A percentile compares a stretch with the other conserved stretches of the same genome.
Evolutionary conservation across 2,113 vertebrate genomes (phyloP).

Genomic region (Acrocephalus arundinaceus): DNA sequence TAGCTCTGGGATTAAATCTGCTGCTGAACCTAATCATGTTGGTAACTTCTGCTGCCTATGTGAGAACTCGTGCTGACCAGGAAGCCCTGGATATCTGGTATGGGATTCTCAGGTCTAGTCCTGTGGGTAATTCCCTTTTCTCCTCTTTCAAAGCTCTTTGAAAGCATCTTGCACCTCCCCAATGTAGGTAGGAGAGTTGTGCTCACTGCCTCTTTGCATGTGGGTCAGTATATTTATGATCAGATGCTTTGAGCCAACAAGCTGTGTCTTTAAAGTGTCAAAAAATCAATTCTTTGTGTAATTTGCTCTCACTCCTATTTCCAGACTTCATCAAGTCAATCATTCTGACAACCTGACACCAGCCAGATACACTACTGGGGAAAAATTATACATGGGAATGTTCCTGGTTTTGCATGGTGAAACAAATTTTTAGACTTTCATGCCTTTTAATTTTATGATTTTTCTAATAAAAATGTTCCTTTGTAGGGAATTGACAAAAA

Average conservation of each 20-base stretch:
- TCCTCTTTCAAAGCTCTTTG: not conserved
- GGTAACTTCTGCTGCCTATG: accelerated
- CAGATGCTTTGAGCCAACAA: not conserved
- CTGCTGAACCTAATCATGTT: accelerated
- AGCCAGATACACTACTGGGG: not conserved
- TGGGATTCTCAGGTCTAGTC: not conserved
- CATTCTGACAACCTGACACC: not conserved
- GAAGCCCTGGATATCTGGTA: not conserved
- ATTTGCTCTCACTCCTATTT: not conserved
- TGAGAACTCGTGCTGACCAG: not conserved
- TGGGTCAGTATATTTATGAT: not conserved
- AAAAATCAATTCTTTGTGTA: not conserved
- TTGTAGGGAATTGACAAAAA: not conserved
- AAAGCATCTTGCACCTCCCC: not conserved
- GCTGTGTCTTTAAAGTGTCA: not conserved
- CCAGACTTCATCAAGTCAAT: not conserved
- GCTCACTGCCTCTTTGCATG: not conserved
- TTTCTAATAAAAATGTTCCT: not conserved
- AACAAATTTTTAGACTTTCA: not conserved
- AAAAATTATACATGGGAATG: not conserved
- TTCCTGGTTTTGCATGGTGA: not conserved
- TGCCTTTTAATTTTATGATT: not conserved
- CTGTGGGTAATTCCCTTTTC: not conserved
- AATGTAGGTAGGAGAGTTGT: not conserved
- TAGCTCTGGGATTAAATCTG: not conserved